Base-by-base conservation (phyloP, 2,113 vertebrate species). In the Callionymus lyra region DNA sequence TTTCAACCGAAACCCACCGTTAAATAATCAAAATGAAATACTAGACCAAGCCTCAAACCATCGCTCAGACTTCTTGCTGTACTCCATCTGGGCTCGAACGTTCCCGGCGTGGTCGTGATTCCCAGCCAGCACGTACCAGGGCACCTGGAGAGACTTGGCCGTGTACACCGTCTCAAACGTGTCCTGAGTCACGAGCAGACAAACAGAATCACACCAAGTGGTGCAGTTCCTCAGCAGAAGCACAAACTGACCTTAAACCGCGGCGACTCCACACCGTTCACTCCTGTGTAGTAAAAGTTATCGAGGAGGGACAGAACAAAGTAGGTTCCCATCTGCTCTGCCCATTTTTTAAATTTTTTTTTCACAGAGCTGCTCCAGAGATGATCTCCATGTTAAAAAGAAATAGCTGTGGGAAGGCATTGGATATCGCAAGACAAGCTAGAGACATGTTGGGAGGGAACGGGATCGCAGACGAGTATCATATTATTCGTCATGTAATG, bases 361-460 rank as follows among this genome's bases (percentile, higher is more conserved):
- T n/a, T 6, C 12, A 0, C 62, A 97, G 93, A 70, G 85, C 82
- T 0, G 62, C 84, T 9, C 90, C 91, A 0, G 93, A 95, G 63
- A 89, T 91, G 89, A 84, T 95, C 57, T 97, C 92, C 12, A 80
- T 97, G 88, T 79, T 95, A 57, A 97, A 97, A 74, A 83, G 92
- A 40, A 97, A 95, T 59, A 93, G 89, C 21, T 97, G 91, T 2
- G 92, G 92, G 21, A 97, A 97, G 63, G 82, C 93, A 0, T 70
- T 97, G 76, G 89, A 81, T 41, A 82, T 95, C 0, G 87, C 90
- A 4, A 70, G 92, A 46, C 90, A 93, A 61, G 89, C 92, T 1
- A 75, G 93, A 50, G 93, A 97, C 72, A 90, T 97, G 86, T 83
- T 97, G 48, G 93, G 93, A 4, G 92, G 88, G 1, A 97, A 97